Evolutionary conservation across 2,888 invertebrate genomes (phyloP).

Genomic region (Teleiodes luculella): DNA sequence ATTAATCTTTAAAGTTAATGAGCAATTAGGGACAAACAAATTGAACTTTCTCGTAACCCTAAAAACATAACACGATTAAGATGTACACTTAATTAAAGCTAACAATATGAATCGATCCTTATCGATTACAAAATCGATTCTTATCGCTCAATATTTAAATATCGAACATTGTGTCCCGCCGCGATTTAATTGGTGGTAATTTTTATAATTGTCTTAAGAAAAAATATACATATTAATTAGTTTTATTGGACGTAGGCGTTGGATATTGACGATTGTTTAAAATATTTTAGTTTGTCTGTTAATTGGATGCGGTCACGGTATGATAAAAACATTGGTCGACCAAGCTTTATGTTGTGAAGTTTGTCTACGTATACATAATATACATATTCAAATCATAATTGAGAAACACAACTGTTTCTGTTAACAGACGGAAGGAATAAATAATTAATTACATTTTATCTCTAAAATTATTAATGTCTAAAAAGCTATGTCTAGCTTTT

Average conservation of each 20-base stretch:
- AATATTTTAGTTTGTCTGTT: constrained; percentile 23
- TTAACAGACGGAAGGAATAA: too few relatives aligned
- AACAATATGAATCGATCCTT: constrained; percentile 26
- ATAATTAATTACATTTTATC: too few relatives aligned
- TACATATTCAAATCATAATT: too few relatives aligned
- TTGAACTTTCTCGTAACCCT: too few relatives aligned
- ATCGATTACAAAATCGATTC: constrained; percentile 40
- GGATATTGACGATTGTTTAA: constrained; percentile 24
- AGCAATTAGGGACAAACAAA: too few relatives aligned
- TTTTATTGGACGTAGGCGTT: constrained; percentile 31
- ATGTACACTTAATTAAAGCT: neutral
- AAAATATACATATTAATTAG: constrained; percentile 39
- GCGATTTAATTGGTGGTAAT: constrained; percentile 62
- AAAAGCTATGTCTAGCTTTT: too few relatives aligned
- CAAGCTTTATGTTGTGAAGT: too few relatives aligned
- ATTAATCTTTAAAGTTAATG: too few relatives aligned
- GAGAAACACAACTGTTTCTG: too few relatives aligned
- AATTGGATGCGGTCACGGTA: constrained; percentile 26
- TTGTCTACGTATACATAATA: too few relatives aligned
- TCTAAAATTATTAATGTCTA: too few relatives aligned
- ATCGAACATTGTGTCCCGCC: constrained; percentile 58
- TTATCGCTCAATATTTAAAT: constrained; percentile 48
- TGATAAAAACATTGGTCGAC: neutral
- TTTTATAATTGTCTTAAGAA: constrained; percentile 49
- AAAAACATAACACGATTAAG: neutral